These are phyloP conservation scores for Arremon aurantiirostris DNA, from an alignment of 2,797 vertebrate species.

Conservation along the genomic window DNA sequence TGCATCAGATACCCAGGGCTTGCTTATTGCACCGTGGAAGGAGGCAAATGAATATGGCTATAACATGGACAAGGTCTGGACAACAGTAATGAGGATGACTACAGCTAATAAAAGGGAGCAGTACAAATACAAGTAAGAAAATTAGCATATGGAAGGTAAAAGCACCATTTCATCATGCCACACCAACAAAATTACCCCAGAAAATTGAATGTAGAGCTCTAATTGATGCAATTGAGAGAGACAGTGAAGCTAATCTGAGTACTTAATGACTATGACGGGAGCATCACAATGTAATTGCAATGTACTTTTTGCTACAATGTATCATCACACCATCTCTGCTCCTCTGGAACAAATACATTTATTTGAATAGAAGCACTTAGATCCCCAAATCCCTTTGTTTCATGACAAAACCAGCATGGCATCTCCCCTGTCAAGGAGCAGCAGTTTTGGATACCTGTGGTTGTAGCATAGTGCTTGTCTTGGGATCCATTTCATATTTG, in stretches of 20 bases:
- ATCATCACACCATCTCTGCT: not conserved
- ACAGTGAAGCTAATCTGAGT: not conserved
- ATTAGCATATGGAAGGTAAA: not conserved
- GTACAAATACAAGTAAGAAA: not conserved
- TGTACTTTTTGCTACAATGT: not conserved
- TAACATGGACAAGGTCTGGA: not conserved
- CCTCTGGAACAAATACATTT: not conserved
- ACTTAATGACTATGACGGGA: conserved; percentile 28
- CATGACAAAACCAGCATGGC: not conserved
- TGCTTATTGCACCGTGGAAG: not conserved
- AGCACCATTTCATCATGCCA: not conserved
- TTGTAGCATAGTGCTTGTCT: not conserved
- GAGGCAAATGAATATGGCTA: not conserved
- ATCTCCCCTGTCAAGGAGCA: not conserved
- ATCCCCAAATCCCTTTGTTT: not conserved
- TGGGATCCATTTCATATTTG: not conserved
- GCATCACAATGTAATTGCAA: not conserved
- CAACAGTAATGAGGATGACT: not conserved
- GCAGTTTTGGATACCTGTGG: not conserved
- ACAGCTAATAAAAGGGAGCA: not conserved
- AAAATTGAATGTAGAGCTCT: conserved; percentile 11
- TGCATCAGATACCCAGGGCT: not conserved
- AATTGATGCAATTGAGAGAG: conserved; percentile 26
- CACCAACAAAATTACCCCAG: not conserved
- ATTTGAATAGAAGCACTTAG: not conserved